Conservation (phyloP, 2,113 vertebrate genomes). For the Arizona elegans region DNA sequence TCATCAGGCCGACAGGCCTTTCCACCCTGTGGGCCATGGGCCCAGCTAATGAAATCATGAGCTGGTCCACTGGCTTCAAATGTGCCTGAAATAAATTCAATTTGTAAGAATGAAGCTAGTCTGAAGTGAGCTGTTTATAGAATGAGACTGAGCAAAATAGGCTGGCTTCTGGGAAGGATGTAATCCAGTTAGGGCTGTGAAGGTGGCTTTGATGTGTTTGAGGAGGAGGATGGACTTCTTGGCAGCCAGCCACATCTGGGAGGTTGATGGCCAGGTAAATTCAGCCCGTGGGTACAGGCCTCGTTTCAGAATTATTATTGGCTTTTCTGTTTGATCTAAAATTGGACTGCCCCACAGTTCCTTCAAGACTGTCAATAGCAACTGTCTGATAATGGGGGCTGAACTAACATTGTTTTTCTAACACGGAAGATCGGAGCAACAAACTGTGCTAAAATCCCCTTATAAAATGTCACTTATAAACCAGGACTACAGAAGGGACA, state of each 20-base stretch:
- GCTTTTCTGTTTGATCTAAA: background rate
- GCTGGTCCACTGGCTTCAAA: conserved; percentile 30
- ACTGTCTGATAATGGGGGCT: background rate
- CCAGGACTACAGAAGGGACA: background rate
- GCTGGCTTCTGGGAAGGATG: conserved; percentile 28
- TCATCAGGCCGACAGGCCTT: conserved; percentile 28
- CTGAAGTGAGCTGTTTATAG: conserved; percentile 37
- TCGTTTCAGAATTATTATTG: background rate
- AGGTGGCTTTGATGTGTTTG: conserved; percentile 17
- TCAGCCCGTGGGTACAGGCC: background rate
- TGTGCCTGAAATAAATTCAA: conserved; percentile 38
- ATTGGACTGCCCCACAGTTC: background rate
- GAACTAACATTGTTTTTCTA: background rate
- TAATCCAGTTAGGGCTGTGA: conserved; percentile 16
- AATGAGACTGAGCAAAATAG: conserved; percentile 4
- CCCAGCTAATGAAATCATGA: conserved; percentile 28
- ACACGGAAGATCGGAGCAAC: background rate
- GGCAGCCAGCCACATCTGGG: background rate
- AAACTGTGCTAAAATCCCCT: background rate
- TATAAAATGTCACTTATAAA: background rate
- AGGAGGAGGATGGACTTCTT: background rate
- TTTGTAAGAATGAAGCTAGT: conserved; percentile 37
- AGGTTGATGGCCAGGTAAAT: background rate
- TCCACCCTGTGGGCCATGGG: conserved; percentile 19
- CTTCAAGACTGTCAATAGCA: background rate